Percentiles rank a stretch among this genome's conserved stretches.
Conservation (phyloP, 2,113 vertebrate species). For the Ophthalmolycus amberensis region DNA sequence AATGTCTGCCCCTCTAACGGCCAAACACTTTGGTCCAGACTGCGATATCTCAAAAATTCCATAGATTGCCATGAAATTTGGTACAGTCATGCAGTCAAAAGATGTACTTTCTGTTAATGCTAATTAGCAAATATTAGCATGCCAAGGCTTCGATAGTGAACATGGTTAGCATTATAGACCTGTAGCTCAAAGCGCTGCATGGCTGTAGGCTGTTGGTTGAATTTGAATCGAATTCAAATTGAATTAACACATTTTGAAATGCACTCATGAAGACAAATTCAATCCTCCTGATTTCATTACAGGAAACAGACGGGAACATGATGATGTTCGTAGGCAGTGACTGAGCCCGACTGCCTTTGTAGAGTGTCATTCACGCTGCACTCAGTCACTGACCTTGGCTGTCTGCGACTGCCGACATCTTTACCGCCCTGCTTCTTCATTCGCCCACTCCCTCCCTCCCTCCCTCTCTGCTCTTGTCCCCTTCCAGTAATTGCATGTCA, state of each 20-base stretch:
- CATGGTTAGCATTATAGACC: neutral
- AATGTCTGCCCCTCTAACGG: neutral
- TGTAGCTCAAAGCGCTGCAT: neutral
- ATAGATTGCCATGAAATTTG: neutral
- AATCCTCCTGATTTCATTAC: neutral
- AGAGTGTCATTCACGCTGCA: slow-evolving; percentile 45
- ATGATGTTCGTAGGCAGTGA: slow-evolving; percentile 16
- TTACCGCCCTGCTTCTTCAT: slow-evolving; percentile 28
- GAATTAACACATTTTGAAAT: neutral
- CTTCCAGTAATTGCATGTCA: slow-evolving; percentile 77
- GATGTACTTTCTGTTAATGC: neutral
- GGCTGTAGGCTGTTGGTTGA: neutral
- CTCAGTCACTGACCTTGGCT: slow-evolving; percentile 63
- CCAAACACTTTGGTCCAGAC: neutral
- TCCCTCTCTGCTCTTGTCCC: slow-evolving; percentile 41
- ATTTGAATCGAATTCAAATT: neutral
- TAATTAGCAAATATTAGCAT: neutral
- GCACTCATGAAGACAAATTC: neutral
- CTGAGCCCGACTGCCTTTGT: slow-evolving; percentile 52
- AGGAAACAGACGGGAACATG: neutral
- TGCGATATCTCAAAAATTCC: neutral
- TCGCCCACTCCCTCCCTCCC: slow-evolving; percentile 35
- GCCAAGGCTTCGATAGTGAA: neutral
- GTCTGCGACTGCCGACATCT: slow-evolving; percentile 50
- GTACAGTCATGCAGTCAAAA: neutral